phyloP scores from a whole-genome alignment of 2,797 vertebrate genomes.

The Cirrhinus mrigala region DNA sequence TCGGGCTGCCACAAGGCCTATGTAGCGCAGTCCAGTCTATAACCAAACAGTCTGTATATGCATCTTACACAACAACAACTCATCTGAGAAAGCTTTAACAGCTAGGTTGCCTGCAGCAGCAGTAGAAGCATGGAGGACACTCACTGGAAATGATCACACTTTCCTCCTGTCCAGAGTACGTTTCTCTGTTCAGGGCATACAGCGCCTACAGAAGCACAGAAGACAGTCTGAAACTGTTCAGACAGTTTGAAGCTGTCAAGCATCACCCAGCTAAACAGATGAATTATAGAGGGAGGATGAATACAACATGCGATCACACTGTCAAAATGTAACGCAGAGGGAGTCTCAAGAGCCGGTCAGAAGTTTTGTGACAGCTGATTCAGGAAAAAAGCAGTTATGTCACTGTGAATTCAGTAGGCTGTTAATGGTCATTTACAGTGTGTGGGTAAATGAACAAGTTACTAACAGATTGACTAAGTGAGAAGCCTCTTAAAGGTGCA shows the following conservation, averaged over 20 bases:
- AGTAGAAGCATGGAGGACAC: neutral
- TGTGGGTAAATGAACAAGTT: neutral
- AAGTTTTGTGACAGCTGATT: conserved; percentile 10
- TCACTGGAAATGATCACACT: conserved; percentile 1
- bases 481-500: neutral
- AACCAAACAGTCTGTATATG: conserved; percentile 15
- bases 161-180: neutral
- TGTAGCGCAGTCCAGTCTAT: conserved; percentile 7
- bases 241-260: conserved; percentile 5
- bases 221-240: neutral
- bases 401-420: neutral
- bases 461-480: neutral
- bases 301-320: neutral
- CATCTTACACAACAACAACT: conserved; percentile 25
- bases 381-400: neutral
- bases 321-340: neutral
- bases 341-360: neutral
- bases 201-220: neutral
- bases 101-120: conserved; percentile 39
- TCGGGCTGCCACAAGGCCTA: neutral
- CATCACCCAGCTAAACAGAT: conserved; percentile 27
- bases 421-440: neutral
- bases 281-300: conserved; percentile 4
- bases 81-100: conserved; percentile 7
- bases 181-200: neutral